phyloP scores from a whole-genome alignment of 1,140 invertebrate species.

The Drosophila watanabei region DNA sequence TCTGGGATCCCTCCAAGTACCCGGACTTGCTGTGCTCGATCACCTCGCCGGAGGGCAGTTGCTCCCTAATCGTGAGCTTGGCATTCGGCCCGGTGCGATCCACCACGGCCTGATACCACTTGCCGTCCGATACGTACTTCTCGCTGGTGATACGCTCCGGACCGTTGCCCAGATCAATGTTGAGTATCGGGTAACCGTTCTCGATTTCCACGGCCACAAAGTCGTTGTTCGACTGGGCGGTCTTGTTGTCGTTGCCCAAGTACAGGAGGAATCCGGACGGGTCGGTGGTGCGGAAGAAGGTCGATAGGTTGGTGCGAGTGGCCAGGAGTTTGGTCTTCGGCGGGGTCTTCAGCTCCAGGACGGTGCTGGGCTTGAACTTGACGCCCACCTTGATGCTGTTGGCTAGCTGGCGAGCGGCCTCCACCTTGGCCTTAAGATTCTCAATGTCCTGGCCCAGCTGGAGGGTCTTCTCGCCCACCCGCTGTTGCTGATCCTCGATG shows the following conservation, averaged over 20 bases:
- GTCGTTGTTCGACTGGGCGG: conserved; percentile 90
- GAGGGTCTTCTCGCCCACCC: conserved; percentile 87
- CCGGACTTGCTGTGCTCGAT: conserved; percentile 86
- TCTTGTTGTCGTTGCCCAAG: conserved; percentile 94
- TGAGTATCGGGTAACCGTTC: conserved; percentile 94
- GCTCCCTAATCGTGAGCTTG: conserved; percentile 92
- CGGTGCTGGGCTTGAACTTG: conserved; percentile 93
- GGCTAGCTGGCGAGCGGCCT: conserved; percentile 92
- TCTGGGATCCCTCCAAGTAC: conserved; percentile 89
- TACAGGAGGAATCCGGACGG: conserved; percentile 94
- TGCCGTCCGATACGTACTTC: conserved; percentile 92
- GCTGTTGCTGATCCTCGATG: conserved; percentile 88
- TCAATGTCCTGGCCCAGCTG: conserved; percentile 90
- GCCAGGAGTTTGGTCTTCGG: conserved; percentile 92
- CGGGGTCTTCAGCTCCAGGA: conserved; percentile 94
- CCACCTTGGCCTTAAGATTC: conserved; percentile 91
- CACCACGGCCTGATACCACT: conserved; percentile 96
- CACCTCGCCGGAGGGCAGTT: conserved; percentile 88
- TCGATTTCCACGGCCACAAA: conserved; percentile 97
- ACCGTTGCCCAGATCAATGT: conserved; percentile 95
- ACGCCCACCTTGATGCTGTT: conserved; percentile 92
- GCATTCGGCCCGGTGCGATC: conserved; percentile 94
- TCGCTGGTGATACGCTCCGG: conserved; percentile 91
- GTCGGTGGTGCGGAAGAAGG: conserved; percentile 94
- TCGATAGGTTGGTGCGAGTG: conserved; percentile 94